Base-by-base conservation (phyloP, 2,113 vertebrate species). In the Hystrix brachyura region DNA sequence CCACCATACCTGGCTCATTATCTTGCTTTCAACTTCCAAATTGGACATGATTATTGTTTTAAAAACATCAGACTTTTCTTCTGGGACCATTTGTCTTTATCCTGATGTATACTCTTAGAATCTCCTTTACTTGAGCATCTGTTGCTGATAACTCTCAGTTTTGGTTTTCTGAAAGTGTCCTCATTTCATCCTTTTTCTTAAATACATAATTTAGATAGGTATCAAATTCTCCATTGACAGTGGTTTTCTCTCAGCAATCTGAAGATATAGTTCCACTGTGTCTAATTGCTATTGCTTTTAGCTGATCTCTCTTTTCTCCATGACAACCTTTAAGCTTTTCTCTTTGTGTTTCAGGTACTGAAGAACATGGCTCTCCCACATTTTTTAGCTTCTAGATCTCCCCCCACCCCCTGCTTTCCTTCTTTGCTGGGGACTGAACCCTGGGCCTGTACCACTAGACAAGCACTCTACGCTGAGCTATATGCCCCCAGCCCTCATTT, bases 51-150 rank as follows among this genome's bases (percentile, higher is more conserved):
- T 96, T 85, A 14, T 67, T 94, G 83, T 94, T 95, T 86, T 80
- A 82, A 62, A 91, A 93, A 91, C 80, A 69, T 93, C 78, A 85
- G 27, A 80, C 71, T 91, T 93, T 84, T 67, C 59, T 74, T 85
- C 82, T 97, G 79, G 71, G 51, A 81, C 91, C 9, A 17, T 88
- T 90, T 94, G 57, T 97, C 43, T 92, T 93, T 84, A 93, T 91
- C 90, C 81, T 87, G 32, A 91, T 81, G 12, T 71, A 18, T 51
- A 48, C n/a, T 71, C 64, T 69, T 91, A 69, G 53, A 87, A 94
- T 19, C 19, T 57, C 79, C 48, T 96, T 79, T 60, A 83, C 65
- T 67, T 67, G 76, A 55, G 19, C 78, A 59, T 43, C 74, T 83
- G 57, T 96, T 89, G 32, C 51, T 85, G 25, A 57, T 78, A 82